A percentile compares a stretch with the other conserved stretches of the same genome.
Conservation (phyloP, 2,113 vertebrate genomes). For the Chelonoidis abingdonii region DNA sequence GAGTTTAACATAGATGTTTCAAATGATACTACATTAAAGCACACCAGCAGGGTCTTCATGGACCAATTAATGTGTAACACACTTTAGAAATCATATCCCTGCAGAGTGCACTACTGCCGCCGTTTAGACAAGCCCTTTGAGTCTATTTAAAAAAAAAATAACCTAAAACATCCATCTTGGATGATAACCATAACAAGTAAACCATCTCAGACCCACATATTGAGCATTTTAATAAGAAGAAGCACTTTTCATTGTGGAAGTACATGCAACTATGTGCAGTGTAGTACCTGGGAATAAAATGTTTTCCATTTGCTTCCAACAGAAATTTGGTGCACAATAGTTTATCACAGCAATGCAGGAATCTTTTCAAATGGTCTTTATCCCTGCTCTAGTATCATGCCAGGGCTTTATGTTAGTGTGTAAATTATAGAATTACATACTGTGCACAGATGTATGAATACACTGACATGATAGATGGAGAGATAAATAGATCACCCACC, state of each 20-base stretch:
- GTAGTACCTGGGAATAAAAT: not conserved
- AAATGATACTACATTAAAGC: too few species aligned
- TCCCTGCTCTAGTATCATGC: not conserved
- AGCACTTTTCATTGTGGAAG: not conserved
- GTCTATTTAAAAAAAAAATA: not conserved
- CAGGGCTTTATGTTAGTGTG: not conserved
- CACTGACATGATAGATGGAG: not conserved
- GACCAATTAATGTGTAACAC: too few species aligned
- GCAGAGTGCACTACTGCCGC: too few species aligned
- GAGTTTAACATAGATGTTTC: too few species aligned
- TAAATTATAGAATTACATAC: constrained; percentile 32
- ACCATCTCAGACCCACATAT: not conserved
- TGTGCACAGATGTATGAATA: constrained; percentile 24
- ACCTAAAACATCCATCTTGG: not conserved
- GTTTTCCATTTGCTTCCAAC: not conserved
- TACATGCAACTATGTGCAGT: constrained; percentile 26
- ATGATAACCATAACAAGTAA: not conserved
- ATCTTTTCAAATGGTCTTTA: constrained; percentile 9
- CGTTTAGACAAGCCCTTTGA: not conserved
- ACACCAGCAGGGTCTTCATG: too few species aligned
- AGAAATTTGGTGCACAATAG: not conserved
- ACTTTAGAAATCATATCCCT: too few species aligned
- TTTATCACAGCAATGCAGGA: not conserved
- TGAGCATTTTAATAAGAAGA: constrained; percentile 18
- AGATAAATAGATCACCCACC: not conserved